Conservation (phyloP, 2,113 vertebrate species). For the Trichomycterus rosablanca region DNA sequence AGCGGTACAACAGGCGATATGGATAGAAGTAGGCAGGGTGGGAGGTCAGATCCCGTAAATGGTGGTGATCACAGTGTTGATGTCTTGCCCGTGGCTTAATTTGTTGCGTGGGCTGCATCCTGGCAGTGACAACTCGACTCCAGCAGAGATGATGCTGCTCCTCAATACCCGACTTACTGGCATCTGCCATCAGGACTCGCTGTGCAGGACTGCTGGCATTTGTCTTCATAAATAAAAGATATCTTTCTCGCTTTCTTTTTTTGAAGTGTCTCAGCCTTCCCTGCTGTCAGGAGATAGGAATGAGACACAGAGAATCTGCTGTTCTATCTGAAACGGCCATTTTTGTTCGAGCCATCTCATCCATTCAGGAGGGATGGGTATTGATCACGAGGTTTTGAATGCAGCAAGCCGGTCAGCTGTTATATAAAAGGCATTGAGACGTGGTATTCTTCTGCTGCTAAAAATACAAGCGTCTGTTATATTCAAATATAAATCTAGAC, state of each 20-base stretch:
- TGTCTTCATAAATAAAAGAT: constrained; percentile 45
- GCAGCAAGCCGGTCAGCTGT: neutral
- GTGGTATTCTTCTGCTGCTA: neutral
- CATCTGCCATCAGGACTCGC: constrained; percentile 26
- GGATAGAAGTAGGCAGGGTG: constrained; percentile 11
- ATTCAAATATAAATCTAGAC: no score
- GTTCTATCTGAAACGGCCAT: constrained; percentile 11
- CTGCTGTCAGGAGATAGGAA: constrained; percentile 36
- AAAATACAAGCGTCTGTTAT: neutral
- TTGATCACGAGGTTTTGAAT: constrained; percentile 16
- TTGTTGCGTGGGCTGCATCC: constrained; percentile 29
- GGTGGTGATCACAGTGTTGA: constrained; percentile 33
- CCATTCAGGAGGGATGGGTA: constrained; percentile 17
- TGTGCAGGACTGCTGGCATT: constrained; percentile 28
- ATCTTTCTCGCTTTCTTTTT: constrained; percentile 8
- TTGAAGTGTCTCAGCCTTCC: constrained; percentile 21
- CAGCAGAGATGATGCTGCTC: constrained; percentile 6
- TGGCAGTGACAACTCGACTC: constrained; percentile 8
- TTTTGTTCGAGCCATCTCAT: constrained; percentile 19
- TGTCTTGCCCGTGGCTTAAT: constrained; percentile 48
- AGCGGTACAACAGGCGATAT: constrained; percentile 2
- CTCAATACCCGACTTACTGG: constrained; percentile 11
- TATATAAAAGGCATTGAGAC: neutral
- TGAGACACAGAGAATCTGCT: constrained; percentile 18
- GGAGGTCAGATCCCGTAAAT: constrained; percentile 33